A percentile compares a stretch with the other conserved stretches of the same genome.
These are phyloP conservation scores for Conger conger DNA, from an alignment of 2,113 vertebrate genomes.

Conservation along the genomic window DNA sequence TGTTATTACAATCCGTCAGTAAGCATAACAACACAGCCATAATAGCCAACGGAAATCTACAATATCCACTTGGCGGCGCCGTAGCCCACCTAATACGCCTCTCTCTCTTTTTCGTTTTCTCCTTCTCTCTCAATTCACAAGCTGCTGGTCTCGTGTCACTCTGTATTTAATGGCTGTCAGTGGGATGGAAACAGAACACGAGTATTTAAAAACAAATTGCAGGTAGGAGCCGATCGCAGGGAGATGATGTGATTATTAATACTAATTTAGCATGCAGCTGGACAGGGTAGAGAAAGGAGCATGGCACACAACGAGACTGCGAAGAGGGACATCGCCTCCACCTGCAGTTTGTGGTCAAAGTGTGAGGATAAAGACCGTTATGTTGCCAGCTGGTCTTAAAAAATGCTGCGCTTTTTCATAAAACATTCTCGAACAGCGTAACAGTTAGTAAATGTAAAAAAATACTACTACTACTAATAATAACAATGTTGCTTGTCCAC, in stretches of 20 bases:
- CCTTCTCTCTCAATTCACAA: too few relatives aligned
- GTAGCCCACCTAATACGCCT: slow-evolving; percentile 59
- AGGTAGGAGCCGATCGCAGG: slow-evolving; percentile 90
- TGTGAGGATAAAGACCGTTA: neutral
- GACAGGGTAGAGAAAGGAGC: slow-evolving; percentile 62
- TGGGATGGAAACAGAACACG: slow-evolving; percentile 76
- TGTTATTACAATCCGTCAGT: too few relatives aligned
- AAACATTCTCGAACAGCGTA: neutral
- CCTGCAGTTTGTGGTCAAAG: neutral
- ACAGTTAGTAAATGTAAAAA: too few relatives aligned
- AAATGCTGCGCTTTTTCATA: neutral
- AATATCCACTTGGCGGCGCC: slow-evolving; percentile 70
- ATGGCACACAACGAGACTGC: neutral
- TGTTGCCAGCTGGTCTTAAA: neutral
- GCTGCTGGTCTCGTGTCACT: slow-evolving; percentile 35
- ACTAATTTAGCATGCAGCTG: slow-evolving; percentile 87
- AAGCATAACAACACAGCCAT: neutral
- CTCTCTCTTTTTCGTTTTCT: neutral
- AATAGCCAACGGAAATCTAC: neutral
- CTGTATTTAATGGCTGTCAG: slow-evolving; percentile 74
- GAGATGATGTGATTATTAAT: slow-evolving; percentile 85
- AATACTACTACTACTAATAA: neutral
- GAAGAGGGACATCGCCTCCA: neutral
- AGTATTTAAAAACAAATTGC: slow-evolving; percentile 95
- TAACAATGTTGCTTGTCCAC: neutral